Percentiles rank a stretch among this genome's conserved stretches.
phyloP scores from a whole-genome alignment of 2,113 vertebrate species.

The Murina feae region DNA sequence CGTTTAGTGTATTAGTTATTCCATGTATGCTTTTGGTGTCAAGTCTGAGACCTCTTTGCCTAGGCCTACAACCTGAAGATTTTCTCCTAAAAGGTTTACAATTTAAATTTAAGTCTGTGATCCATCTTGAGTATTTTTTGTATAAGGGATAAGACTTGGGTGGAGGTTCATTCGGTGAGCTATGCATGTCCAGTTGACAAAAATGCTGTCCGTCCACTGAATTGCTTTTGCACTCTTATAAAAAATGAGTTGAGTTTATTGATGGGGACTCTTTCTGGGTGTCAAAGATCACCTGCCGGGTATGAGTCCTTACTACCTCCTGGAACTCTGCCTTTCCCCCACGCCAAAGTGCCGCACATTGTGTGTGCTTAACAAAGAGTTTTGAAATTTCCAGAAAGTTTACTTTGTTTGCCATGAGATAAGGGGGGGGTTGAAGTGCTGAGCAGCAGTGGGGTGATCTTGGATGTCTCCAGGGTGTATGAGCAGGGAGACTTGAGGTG shows the following conservation, averaged over 20 bases:
- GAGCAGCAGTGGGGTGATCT: neutral
- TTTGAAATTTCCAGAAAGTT: neutral
- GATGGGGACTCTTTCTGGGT: neutral
- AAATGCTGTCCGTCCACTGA: neutral
- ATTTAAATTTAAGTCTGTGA: neutral
- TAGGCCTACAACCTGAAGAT: neutral
- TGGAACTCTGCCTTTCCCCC: neutral
- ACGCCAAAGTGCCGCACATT: no score
- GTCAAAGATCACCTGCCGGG: neutral
- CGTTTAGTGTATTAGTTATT: neutral
- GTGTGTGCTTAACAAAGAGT: neutral
- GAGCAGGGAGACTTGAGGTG: neutral
- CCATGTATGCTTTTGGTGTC: neutral
- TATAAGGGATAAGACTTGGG: neutral
- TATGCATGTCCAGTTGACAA: neutral
- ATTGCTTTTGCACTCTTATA: neutral
- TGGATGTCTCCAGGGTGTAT: neutral
- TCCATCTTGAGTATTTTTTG: neutral
- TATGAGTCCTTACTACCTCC: neutral
- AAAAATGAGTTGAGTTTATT: neutral
- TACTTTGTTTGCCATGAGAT: accelerated
- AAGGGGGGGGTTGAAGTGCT: neutral
- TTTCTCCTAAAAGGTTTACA: neutral
- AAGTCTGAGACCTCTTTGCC: neutral
- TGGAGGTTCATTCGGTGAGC: neutral